These are phyloP conservation scores for Lepisosteus osseus DNA, from an alignment of 2,113 vertebrate genomes.

Conservation along the genomic window DNA sequence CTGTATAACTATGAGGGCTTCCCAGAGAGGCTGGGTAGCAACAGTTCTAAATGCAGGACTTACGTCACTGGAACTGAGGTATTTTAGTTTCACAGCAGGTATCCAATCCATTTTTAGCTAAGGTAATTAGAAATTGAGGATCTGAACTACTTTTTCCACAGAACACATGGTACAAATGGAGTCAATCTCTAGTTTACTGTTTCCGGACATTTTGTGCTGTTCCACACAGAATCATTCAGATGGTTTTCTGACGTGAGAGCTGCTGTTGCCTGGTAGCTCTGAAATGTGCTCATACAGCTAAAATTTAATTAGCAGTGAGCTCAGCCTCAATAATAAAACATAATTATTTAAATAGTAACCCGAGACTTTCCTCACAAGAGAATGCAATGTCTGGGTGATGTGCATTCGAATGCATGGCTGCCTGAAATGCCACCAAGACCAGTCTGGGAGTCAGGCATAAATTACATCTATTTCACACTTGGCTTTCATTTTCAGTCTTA, in stretches of 20 bases:
- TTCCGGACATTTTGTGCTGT: background rate
- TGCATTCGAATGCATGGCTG: slow-evolving; percentile 51
- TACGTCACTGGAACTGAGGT: too few species aligned
- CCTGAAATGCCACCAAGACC: slow-evolving; percentile 45
- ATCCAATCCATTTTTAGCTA: too few species aligned
- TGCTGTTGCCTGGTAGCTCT: slow-evolving; percentile 24
- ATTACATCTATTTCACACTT: slow-evolving; percentile 15
- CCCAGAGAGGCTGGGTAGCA: too few species aligned
- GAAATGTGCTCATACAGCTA: slow-evolving; percentile 50
- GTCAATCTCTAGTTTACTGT: background rate
- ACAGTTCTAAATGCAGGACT: too few species aligned
- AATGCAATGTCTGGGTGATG: slow-evolving; percentile 35
- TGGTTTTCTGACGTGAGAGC: background rate
- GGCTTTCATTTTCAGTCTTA: slow-evolving; percentile 9
- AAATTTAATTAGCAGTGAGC: slow-evolving; percentile 57
- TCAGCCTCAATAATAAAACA: slow-evolving; percentile 35
- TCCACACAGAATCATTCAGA: background rate
- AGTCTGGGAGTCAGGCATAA: background rate
- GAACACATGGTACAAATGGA: background rate
- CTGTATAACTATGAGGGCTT: too few species aligned
- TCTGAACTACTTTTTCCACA: too few species aligned
- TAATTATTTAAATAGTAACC: slow-evolving; percentile 58
- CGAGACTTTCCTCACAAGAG: slow-evolving; percentile 35
- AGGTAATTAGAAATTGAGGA: too few species aligned
- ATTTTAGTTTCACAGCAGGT: too few species aligned